These are phyloP conservation scores for Nomada flava DNA, from an alignment of 2,888 invertebrate species.

Conservation along the genomic window DNA sequence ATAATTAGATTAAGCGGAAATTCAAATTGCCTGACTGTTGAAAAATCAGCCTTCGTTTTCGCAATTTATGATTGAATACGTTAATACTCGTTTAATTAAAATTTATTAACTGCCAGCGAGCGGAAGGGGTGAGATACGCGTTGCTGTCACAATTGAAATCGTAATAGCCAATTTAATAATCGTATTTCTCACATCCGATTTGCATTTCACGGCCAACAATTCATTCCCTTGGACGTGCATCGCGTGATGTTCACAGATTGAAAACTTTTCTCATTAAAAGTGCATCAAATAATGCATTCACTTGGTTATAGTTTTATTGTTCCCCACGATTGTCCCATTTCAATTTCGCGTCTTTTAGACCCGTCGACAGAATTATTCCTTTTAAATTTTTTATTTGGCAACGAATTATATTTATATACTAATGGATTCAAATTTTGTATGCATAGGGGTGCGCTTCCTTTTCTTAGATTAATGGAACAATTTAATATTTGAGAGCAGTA, in stretches of 20 bases:
- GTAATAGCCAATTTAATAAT: constrained; percentile 14
- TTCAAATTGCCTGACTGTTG: neutral
- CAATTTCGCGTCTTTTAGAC: neutral
- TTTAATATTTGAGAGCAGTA: too few relatives aligned
- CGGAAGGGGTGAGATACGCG: neutral
- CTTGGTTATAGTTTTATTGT: neutral
- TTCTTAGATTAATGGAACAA: too few relatives aligned
- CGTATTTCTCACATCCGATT: neutral
- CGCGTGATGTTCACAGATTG: neutral
- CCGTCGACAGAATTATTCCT: too few relatives aligned
- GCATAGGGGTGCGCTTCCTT: too few relatives aligned
- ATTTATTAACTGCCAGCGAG: neutral
- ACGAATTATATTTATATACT: too few relatives aligned
- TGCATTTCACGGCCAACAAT: neutral
- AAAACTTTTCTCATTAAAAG: constrained; percentile 39
- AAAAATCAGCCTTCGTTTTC: neutral
- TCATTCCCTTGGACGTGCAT: neutral
- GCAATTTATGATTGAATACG: neutral
- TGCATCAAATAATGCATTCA: neutral
- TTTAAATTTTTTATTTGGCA: too few relatives aligned
- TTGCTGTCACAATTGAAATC: constrained; percentile 12
- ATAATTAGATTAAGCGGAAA: neutral
- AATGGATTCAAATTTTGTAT: too few relatives aligned
- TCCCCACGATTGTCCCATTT: too few relatives aligned
- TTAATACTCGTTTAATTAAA: constrained; percentile 18